Evolutionary conservation across 1,140 invertebrate species (phyloP).

Genomic region (Zaprionus tsacasi): DNA sequence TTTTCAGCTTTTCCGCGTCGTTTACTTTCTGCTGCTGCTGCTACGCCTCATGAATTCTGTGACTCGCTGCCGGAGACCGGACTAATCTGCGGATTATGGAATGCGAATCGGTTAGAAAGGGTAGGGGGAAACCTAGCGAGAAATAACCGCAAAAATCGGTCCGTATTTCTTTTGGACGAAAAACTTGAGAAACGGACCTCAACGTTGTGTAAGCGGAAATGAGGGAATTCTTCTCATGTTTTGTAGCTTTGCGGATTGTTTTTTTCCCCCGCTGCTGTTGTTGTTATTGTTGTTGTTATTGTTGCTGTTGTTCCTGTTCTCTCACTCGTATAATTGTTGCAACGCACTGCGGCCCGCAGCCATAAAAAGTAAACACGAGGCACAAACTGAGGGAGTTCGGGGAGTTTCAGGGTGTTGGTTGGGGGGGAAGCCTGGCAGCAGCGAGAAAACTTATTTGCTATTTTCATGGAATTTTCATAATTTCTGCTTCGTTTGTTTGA

Average conservation of each 20-base stretch:
- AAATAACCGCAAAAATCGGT: conserved; percentile 7
- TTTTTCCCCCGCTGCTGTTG: conserved; percentile 31
- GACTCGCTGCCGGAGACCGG: conserved; percentile 47
- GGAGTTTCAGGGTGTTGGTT: neutral
- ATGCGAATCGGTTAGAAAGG: conserved; percentile 33
- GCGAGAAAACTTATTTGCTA: conserved; percentile 77
- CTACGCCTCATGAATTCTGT: conserved; percentile 40
- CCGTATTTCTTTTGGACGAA: conserved; percentile 6
- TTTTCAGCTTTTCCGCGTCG: conserved; percentile 47
- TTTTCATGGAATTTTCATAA: conserved; percentile 81
- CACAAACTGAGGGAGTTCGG: conserved; percentile 19
- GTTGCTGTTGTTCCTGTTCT: conserved; percentile 51
- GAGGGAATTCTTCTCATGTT: conserved; percentile 65
- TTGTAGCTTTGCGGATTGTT: conserved; percentile 51
- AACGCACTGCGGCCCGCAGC: conserved; percentile 72
- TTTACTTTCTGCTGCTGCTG: conserved; percentile 7
- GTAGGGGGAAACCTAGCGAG: conserved; percentile 5
- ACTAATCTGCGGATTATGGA: conserved; percentile 65
- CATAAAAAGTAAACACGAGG: conserved; percentile 77
- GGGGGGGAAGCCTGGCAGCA: conserved; percentile 1
- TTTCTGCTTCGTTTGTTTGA: conserved; percentile 66
- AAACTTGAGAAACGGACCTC: neutral
- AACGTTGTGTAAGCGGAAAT: conserved; percentile 62
- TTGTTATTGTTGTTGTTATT: conserved; percentile 6
- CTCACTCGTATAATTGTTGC: conserved; percentile 77